These are phyloP conservation scores for Eulacestoma nigropectus DNA, from an alignment of 2,113 vertebrate species.

Conservation along the genomic window DNA sequence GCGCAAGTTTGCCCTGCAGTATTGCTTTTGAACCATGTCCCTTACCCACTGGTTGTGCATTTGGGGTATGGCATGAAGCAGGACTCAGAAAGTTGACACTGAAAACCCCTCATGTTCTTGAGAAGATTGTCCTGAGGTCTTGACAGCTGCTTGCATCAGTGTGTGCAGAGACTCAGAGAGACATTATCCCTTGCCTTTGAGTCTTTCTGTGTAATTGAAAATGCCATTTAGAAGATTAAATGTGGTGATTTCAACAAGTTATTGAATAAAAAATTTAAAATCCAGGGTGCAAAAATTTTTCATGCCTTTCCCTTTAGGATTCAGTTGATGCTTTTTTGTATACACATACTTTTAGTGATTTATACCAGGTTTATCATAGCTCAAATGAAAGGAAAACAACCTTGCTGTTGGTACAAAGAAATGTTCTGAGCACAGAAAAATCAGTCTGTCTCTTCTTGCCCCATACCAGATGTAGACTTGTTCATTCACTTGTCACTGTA, in stretches of 20 bases:
- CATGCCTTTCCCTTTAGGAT: not conserved
- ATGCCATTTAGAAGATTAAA: not conserved
- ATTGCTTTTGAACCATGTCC: not conserved
- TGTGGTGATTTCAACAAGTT: not conserved
- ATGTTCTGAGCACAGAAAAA: not conserved
- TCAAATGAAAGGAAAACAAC: not conserved
- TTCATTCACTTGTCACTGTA: not conserved
- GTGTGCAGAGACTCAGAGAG: not conserved
- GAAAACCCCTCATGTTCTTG: not conserved
- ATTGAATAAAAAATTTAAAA: not conserved
- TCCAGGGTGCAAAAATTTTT: not conserved
- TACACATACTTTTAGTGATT: not conserved
- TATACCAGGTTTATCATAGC: not conserved
- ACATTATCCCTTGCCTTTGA: not conserved
- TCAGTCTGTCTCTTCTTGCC: not conserved
- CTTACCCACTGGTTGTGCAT: not conserved
- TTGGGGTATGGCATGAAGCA: not conserved
- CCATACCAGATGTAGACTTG: not conserved
- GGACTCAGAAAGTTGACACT: not conserved
- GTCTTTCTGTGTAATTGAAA: not conserved
- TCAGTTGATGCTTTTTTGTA: not conserved
- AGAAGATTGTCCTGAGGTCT: not conserved
- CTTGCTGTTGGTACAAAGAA: not conserved
- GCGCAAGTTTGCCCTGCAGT: not conserved
- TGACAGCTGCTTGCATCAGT: not conserved